phyloP scores from a whole-genome alignment of 1,140 invertebrate species.

The Delia radicum region DNA sequence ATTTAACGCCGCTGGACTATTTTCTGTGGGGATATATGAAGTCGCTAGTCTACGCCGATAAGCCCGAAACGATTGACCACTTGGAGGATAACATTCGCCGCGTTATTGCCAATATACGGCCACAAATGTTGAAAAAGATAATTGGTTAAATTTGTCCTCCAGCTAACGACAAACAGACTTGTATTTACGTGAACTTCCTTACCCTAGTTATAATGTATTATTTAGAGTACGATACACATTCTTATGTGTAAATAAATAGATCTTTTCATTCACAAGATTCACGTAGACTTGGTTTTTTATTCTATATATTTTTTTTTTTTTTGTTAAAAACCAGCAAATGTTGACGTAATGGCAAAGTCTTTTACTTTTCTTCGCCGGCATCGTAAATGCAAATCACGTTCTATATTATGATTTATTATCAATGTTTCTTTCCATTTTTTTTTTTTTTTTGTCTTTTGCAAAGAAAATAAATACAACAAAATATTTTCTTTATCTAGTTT shows the following conservation, averaged over 20 bases:
- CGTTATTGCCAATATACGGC: too few species aligned
- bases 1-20: too few species aligned
- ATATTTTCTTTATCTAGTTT: background rate
- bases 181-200: too few species aligned
- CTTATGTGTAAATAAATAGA: background rate
- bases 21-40: too few species aligned
- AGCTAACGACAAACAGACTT: too few species aligned
- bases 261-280: background rate
- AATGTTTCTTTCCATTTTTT: background rate
- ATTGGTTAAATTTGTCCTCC: too few species aligned
- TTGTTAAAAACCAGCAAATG: background rate
- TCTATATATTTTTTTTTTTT: background rate
- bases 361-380: background rate
- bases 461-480: background rate
- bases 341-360: background rate
- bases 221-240: background rate
- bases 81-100: too few species aligned
- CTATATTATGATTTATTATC: background rate
- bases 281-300: background rate
- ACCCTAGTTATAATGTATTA: too few species aligned
- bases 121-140: too few species aligned
- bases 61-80: too few species aligned
- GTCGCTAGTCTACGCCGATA: too few species aligned
- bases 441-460: background rate
- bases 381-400: background rate